Base-by-base conservation (phyloP, 1,140 invertebrate genomes). In the Zaprionus capensis region DNA sequence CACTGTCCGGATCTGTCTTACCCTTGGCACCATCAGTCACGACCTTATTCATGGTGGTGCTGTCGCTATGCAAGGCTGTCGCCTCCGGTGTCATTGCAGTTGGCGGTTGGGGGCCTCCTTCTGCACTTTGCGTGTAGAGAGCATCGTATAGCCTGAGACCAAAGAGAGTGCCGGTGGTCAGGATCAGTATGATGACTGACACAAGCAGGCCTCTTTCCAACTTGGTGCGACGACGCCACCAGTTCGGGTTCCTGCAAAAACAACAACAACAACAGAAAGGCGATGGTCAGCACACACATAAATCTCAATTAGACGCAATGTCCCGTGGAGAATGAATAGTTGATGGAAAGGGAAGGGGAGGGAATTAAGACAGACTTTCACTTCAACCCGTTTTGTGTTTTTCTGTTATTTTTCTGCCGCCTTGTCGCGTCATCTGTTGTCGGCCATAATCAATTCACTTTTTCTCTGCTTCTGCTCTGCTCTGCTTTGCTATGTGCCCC, bases 151-250 rank as follows among this genome's bases (percentile, higher is more conserved):
- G 17, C 95, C 95, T 68, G 96, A 94, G 6, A 94, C 95, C 44
- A 96, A 94, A 26, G 95, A 94, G 82, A 96, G 94, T 95, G 51
- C 96, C 93, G 58, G 95, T 95, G 31, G 96, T 93, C 44, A 96
- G 92, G 17, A 95, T 91, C 28, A 95, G 94, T 64, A 96, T 94
- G 26, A 94, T 94, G 38, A 95, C 94, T 5, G 95, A 91, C 12
- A 97, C 82, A 68, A 96, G 95, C 75, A 98, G 93, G 51, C 95
- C 94, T 78, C 97, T 94, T 93, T 98, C 97, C 93, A 97, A 92
- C 76, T 95, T 94, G 14, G 96, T 97, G 76, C 97, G 94, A 72
- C 96, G 94, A 76, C 95, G 95, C 97, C 97, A 98, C 96, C 96
- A 98, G 93, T 96, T 96, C 82, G 96, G 96, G 93, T 97, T 96